Percentiles rank a stretch among this genome's conserved stretches.
phyloP scores from a whole-genome alignment of 2,888 invertebrate genomes.

The Caprella mutica region DNA sequence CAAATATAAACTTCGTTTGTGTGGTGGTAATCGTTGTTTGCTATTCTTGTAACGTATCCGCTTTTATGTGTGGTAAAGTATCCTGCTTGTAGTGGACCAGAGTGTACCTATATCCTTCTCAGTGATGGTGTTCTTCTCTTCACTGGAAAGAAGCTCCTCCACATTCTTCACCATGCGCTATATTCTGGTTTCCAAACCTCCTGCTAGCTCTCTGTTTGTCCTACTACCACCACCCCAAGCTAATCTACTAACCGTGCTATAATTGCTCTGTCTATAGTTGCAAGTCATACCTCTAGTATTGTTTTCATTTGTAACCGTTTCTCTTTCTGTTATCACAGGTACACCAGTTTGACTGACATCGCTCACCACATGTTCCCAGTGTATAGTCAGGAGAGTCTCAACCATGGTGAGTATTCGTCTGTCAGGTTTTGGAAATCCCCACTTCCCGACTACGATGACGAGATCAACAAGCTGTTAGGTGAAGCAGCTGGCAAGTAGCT shows the following conservation, averaged over 20 bases:
- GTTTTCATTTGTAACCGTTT: background rate
- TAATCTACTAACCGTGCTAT: background rate
- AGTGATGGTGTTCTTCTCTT: too few species aligned
- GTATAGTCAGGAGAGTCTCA: constrained; percentile 51
- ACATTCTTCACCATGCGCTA: background rate
- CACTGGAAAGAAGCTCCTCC: background rate
- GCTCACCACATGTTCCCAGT: constrained; percentile 91
- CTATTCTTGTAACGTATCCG: too few species aligned
- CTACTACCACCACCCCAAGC: background rate
- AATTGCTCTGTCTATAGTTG: background rate
- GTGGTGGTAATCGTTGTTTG: too few species aligned
- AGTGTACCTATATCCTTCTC: too few species aligned
- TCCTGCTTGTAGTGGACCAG: too few species aligned
- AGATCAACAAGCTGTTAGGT: constrained; percentile 15
- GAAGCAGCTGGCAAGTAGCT: too few species aligned
- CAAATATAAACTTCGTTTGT: too few species aligned
- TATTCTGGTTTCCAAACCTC: background rate
- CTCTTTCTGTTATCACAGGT: constrained; percentile 51
- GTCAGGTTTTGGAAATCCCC: constrained; percentile 91
- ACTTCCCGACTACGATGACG: constrained; percentile 48
- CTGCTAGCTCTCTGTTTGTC: background rate
- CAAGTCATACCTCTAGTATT: background rate
- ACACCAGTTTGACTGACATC: constrained; percentile 82
- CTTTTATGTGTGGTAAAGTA: too few species aligned
- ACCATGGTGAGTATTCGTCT: constrained; percentile 55